A percentile compares a stretch with the other conserved stretches of the same genome.
Evolutionary conservation across 2,888 invertebrate genomes (phyloP).

Genomic region (Thereva nobilitata): DNA sequence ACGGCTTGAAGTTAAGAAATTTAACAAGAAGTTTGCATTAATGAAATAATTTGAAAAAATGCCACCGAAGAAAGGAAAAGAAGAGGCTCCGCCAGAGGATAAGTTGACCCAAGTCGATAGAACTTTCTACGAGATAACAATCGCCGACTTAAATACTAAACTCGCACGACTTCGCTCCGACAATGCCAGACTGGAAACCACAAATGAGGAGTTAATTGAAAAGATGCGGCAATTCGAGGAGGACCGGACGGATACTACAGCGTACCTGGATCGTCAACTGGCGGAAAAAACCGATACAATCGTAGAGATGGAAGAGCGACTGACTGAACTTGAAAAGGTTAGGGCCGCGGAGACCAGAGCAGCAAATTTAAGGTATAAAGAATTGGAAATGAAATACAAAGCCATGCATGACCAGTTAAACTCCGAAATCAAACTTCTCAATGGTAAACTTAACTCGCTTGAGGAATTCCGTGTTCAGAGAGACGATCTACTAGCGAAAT

Average conservation of each 20-base stretch:
- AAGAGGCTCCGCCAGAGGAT: constrained; percentile 55
- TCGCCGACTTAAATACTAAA: constrained; percentile 81
- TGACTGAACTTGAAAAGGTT: constrained; percentile 66
- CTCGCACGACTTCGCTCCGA: constrained; percentile 70
- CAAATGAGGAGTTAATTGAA: constrained; percentile 67
- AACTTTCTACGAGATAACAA: constrained; percentile 80
- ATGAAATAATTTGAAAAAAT: not conserved
- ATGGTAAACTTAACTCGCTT: constrained; percentile 84
- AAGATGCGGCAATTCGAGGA: constrained; percentile 69
- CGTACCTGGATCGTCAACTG: constrained; percentile 76
- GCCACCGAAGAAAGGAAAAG: constrained; percentile 57
- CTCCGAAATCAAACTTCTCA: constrained; percentile 83
- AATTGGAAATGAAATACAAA: constrained; percentile 74
- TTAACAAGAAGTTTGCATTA: too few species aligned
- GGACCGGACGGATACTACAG: constrained; percentile 80
- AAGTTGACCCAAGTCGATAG: constrained; percentile 65
- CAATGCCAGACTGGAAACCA: constrained; percentile 71
- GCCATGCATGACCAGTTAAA: constrained; percentile 82
- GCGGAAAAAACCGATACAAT: constrained; percentile 69
- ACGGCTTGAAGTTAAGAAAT: too few species aligned
- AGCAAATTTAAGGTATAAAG: constrained; percentile 71
- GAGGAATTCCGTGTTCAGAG: constrained; percentile 90
- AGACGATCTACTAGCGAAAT: constrained; percentile 82
- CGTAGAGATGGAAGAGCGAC: constrained; percentile 67
- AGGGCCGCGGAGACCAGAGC: constrained; percentile 68